phyloP scores from a whole-genome alignment of 2,113 vertebrate species.

The Pelobates fuscus region DNA sequence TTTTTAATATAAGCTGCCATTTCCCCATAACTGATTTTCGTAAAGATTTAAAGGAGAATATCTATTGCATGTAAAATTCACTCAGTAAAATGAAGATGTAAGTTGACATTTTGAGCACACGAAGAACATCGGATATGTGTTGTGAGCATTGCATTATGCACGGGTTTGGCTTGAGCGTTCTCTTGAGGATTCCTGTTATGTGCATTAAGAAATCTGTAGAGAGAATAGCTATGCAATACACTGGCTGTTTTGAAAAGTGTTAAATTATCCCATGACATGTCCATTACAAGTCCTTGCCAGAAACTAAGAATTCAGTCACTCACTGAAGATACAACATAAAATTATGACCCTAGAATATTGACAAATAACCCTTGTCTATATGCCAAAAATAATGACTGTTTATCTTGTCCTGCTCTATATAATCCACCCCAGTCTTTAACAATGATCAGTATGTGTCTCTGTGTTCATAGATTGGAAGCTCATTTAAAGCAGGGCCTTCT shows the following conservation, averaged over 20 bases:
- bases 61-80: no score
- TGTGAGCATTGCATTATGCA: constrained; percentile 44
- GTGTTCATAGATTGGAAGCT: no score
- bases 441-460: constrained; percentile 14
- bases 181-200: constrained; percentile 25
- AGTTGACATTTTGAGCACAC: constrained; percentile 40
- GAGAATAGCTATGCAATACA: neutral
- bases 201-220: constrained; percentile 30
- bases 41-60: no score
- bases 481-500: no score
- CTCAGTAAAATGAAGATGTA: constrained; percentile 29
- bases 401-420: constrained; percentile 8
- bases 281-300: neutral
- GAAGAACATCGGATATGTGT: constrained; percentile 13
- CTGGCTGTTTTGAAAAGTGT: constrained; percentile 26
- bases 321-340: constrained; percentile 5
- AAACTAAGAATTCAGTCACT: neutral
- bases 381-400: constrained; percentile 17
- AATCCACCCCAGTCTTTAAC: constrained; percentile 5
- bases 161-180: constrained; percentile 8
- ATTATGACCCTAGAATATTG: neutral
- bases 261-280: constrained; percentile 29
- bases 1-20: no score
- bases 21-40: no score
- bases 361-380: constrained; percentile 20